A percentile compares a stretch with the other conserved stretches of the same genome.
phyloP scores from a whole-genome alignment of 30 jellyfish, hydroid and myxozoan genomes.

The Chironex yamaguchii region DNA sequence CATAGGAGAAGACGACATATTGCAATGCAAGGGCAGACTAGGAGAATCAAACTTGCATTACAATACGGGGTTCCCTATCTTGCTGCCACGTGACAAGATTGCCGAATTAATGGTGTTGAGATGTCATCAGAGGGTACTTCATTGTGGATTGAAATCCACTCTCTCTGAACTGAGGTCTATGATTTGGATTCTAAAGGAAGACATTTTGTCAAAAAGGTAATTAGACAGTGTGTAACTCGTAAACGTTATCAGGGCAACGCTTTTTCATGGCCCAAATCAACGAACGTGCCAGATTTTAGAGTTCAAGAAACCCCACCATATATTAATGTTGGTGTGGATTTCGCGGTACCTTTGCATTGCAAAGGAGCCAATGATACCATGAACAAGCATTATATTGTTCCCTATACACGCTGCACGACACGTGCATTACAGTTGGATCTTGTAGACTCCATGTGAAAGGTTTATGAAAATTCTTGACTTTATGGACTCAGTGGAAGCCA shows the following conservation, averaged over 20 bases:
- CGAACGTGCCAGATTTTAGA: not conserved
- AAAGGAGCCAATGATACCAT: not conserved
- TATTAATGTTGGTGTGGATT: conserved; percentile 1
- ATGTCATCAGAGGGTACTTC: conserved; percentile 20
- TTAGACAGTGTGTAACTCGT: not conserved
- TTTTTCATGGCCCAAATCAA: not conserved
- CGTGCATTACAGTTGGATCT: conserved; percentile 31
- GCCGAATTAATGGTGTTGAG: not conserved
- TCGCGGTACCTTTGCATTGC: conserved; percentile 9
- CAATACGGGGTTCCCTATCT: not conserved
- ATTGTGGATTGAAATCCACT: conserved; percentile 5
- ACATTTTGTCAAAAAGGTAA: conserved; percentile 1
- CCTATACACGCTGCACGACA: not conserved
- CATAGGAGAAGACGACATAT: not conserved
- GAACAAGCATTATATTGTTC: conserved; percentile 33
- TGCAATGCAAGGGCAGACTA: conserved; percentile 21
- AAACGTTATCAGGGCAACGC: not conserved
- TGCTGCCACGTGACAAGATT: not conserved
- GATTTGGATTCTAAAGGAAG: conserved; percentile 23
- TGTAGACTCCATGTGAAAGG: not conserved
- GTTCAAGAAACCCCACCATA: not conserved
- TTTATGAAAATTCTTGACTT: too few relatives aligned
- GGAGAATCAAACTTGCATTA: conserved; percentile 7
- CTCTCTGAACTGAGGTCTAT: not conserved
- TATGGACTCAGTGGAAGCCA: too few relatives aligned